Conservation (phyloP, 2,113 vertebrate genomes). For the Neogobius melanostomus region DNA sequence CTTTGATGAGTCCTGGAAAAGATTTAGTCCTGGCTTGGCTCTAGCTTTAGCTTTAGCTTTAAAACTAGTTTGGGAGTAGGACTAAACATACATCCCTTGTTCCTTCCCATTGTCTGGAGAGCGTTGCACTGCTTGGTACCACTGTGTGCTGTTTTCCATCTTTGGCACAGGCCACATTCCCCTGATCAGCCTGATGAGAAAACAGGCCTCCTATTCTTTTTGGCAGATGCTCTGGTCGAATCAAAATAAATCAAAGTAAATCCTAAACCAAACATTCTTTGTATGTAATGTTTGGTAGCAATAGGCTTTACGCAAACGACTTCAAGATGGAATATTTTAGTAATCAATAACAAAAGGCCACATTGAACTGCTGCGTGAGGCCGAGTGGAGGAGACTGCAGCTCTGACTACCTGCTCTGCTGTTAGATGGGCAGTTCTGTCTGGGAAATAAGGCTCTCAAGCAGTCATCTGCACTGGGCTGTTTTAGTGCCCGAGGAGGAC, state of each 20-base stretch:
- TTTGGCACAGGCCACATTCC: slow-evolving; percentile 6
- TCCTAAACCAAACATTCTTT: slow-evolving; percentile 9
- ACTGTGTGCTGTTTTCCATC: slow-evolving; percentile 1
- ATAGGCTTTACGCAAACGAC: slow-evolving; percentile 4
- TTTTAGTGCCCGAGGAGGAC: too few species aligned
- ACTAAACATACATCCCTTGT: too few species aligned
- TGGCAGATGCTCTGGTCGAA: slow-evolving; percentile 20
- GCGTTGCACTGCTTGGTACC: slow-evolving; percentile 13
- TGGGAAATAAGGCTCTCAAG: too few species aligned
- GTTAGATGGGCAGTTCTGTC: background rate
- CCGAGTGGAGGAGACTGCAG: background rate
- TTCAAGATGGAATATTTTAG: slow-evolving; percentile 4
- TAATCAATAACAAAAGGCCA: background rate
- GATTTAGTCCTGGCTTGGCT: background rate
- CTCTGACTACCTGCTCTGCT: background rate
- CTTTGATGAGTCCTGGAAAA: too few species aligned
- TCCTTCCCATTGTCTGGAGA: background rate
- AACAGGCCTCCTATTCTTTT: slow-evolving; percentile 14
- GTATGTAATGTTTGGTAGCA: slow-evolving; percentile 15
- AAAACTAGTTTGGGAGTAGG: background rate
- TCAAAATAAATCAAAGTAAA: slow-evolving; percentile 20
- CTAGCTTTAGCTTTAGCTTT: background rate
- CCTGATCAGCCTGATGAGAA: slow-evolving; percentile 2
- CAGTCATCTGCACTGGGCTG: too few species aligned
- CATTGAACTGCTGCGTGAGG: background rate